Evolutionary conservation across 2,888 invertebrate genomes (phyloP).

Genomic region (Heliconius ismenius): DNA sequence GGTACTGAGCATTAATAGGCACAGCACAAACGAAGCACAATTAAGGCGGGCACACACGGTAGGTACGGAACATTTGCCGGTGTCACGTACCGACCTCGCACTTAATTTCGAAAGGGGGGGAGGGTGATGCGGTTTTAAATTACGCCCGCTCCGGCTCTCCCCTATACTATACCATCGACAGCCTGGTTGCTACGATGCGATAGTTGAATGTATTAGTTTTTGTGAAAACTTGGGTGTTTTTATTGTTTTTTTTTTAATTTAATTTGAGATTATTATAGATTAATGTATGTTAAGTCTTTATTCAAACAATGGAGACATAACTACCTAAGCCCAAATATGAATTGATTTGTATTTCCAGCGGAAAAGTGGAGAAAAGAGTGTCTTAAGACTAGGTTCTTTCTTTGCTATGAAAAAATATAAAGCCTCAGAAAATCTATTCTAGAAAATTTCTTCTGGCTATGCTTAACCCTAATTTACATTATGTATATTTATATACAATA

Average conservation of each 20-base stretch:
- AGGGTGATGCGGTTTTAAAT: slow-evolving; percentile 75
- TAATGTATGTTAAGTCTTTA: too few relatives aligned
- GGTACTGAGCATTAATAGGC: slow-evolving; percentile 15
- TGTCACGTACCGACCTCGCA: slow-evolving; percentile 77
- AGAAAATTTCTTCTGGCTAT: too few relatives aligned
- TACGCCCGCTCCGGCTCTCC: slow-evolving; percentile 64
- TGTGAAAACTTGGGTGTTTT: slow-evolving; percentile 34
- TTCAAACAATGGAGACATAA: too few relatives aligned
- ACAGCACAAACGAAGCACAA: slow-evolving; percentile 73
- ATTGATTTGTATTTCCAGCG: too few relatives aligned
- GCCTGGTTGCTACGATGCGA: slow-evolving; percentile 48
- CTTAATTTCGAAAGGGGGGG: slow-evolving; percentile 72
- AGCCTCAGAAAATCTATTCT: too few relatives aligned
- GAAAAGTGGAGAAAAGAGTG: too few relatives aligned
- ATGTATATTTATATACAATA: background rate
- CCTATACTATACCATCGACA: slow-evolving; percentile 60
- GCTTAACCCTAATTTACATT: too few relatives aligned
- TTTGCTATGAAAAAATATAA: too few relatives aligned
- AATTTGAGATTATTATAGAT: background rate
- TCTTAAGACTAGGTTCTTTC: too few relatives aligned
- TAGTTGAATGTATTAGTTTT: slow-evolving; percentile 49
- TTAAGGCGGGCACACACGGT: slow-evolving; percentile 73
- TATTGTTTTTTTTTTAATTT: background rate
- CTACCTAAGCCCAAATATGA: too few relatives aligned
- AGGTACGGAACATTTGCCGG: slow-evolving; percentile 76